A percentile compares a stretch with the other conserved stretches of the same genome.
Evolutionary conservation across 2,888 invertebrate genomes (phyloP).

Genomic region (Meteorus cinctellus): DNA sequence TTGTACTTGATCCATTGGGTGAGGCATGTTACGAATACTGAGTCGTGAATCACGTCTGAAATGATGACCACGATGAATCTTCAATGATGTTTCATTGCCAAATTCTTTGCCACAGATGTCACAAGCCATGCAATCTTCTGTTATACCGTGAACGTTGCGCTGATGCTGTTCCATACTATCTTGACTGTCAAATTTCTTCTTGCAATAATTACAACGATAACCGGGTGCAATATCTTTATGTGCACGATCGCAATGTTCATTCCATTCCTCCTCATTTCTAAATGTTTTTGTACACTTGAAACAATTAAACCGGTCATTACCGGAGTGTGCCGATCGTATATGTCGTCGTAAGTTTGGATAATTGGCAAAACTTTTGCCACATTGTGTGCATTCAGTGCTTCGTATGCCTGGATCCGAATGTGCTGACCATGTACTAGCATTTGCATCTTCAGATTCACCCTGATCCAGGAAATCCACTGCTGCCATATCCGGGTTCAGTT

Average conservation of each 20-base stretch:
- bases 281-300: slow-evolving; percentile 79
- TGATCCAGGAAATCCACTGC: slow-evolving; percentile 49
- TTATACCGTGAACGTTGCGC: slow-evolving; percentile 59
- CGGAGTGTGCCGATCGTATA: slow-evolving; percentile 60
- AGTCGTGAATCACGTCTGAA: slow-evolving; percentile 74
- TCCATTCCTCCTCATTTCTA: slow-evolving; percentile 77
- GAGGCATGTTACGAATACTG: slow-evolving; percentile 45
- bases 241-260: slow-evolving; percentile 77
- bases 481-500: slow-evolving; percentile 52
- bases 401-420: slow-evolving; percentile 57
- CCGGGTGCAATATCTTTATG: slow-evolving; percentile 54
- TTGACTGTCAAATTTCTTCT: slow-evolving; percentile 57
- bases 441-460: slow-evolving; percentile 28
- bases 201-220: slow-evolving; percentile 56
- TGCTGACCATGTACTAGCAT: slow-evolving; percentile 46
- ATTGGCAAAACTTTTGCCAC: slow-evolving; percentile 77
- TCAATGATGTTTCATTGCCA: slow-evolving; percentile 78
- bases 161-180: slow-evolving; percentile 62
- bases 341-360: slow-evolving; percentile 66
- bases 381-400: slow-evolving; percentile 76
- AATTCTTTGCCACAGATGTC: slow-evolving; percentile 80
- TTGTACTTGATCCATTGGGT: slow-evolving; percentile 40
- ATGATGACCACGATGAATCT: slow-evolving; percentile 78
- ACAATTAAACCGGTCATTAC: slow-evolving; percentile 75
- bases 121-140: slow-evolving; percentile 75